These are phyloP conservation scores for Allacma fusca DNA, from an alignment of 2,888 invertebrate species.

Conservation along the genomic window DNA sequence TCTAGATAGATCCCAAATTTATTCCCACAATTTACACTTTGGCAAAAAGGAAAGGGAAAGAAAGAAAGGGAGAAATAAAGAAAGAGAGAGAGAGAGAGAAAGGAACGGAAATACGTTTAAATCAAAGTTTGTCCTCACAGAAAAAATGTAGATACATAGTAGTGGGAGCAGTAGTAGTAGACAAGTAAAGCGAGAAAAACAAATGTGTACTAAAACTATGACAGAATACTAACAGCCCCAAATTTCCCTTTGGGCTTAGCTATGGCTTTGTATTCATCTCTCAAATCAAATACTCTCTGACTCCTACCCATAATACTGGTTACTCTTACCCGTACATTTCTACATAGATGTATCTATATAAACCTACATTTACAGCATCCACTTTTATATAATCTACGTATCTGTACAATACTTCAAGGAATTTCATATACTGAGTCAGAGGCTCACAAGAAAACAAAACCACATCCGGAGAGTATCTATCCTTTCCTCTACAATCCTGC, in stretches of 20 bases:
- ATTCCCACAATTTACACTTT: too few species aligned
- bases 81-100: not conserved
- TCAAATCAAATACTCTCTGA: not conserved
- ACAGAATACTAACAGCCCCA: slow-evolving; percentile 12
- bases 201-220: slow-evolving; percentile 5
- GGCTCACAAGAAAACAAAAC: too few species aligned
- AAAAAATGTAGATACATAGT: not conserved
- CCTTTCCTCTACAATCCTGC: too few species aligned
- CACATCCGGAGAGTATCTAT: too few species aligned
- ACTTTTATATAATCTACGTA: too few species aligned
- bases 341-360: too few species aligned
- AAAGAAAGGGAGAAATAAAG: not conserved
- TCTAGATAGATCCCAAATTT: too few species aligned
- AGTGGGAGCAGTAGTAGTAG: not conserved
- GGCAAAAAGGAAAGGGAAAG: too few species aligned
- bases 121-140: slow-evolving; percentile 6
- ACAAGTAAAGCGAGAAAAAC: not conserved
- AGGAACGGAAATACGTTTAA: not conserved
- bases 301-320: not conserved
- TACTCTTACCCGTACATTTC: too few species aligned
- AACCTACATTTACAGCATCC: too few species aligned
- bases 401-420: too few species aligned
- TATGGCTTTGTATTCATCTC: not conserved
- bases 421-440: too few species aligned
- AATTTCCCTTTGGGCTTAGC: not conserved